These are phyloP conservation scores for Glaucidium brasilianum DNA, from an alignment of 2,113 vertebrate species.

Conservation along the genomic window DNA sequence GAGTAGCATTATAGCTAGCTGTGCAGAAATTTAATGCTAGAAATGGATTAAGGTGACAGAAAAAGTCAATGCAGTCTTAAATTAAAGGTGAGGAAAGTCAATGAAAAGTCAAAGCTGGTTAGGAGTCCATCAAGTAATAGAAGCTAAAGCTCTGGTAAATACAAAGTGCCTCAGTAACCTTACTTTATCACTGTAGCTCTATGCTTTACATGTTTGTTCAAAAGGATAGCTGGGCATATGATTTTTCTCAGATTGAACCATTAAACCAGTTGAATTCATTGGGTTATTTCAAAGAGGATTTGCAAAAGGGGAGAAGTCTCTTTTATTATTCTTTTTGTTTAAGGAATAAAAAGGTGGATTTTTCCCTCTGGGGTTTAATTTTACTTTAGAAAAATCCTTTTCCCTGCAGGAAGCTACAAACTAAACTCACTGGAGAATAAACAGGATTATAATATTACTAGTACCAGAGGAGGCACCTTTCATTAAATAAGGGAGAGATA, in stretches of 20 bases:
- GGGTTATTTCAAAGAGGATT: background rate
- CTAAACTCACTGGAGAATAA: background rate
- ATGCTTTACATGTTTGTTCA: background rate
- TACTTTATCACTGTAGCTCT: background rate
- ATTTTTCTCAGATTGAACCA: background rate
- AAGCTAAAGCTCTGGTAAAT: background rate
- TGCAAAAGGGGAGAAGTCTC: background rate
- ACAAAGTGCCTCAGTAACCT: background rate
- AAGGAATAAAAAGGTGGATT: background rate
- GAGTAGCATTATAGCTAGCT: constrained; percentile 4
- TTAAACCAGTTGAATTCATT: background rate
- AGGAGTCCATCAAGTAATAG: background rate
- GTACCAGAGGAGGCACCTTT: background rate
- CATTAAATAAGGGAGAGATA: background rate
- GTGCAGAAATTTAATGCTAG: constrained; percentile 36
- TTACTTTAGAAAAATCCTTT: background rate
- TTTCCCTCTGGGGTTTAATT: background rate
- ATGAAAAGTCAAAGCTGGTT: constrained; percentile 53
- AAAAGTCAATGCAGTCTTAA: constrained; percentile 57
- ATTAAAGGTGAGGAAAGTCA: constrained; percentile 59
- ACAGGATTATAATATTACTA: background rate
- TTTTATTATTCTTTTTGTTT: background rate
- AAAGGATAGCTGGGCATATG: background rate
- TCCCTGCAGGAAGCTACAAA: background rate
- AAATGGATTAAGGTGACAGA: constrained; percentile 52